These are phyloP conservation scores for Gymnogyps californianus DNA, from an alignment of 2,113 vertebrate species.

Conservation along the genomic window DNA sequence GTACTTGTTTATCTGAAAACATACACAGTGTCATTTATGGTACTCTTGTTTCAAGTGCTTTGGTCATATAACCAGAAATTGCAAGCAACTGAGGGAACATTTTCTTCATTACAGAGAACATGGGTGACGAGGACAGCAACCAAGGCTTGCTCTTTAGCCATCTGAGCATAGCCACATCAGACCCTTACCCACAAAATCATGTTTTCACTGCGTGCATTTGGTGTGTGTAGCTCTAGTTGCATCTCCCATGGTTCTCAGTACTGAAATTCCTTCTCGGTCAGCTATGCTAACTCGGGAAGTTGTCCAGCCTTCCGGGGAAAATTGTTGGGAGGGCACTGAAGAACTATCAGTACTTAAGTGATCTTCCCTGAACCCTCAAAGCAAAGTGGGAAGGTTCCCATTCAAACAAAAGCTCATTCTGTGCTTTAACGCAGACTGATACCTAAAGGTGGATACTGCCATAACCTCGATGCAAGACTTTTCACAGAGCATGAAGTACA, in stretches of 20 bases:
- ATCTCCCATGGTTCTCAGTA: not conserved
- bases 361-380: not conserved
- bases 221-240: not conserved
- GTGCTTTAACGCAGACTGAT: rapidly evolving
- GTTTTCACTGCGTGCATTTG: not conserved
- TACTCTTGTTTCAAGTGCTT: not conserved
- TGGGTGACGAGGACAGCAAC: not conserved
- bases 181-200: not conserved
- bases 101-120: not conserved
- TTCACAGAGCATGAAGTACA: not conserved
- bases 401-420: not conserved
- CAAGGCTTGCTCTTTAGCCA: not conserved
- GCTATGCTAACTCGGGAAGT: not conserved
- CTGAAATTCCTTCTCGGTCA: not conserved
- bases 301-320: not conserved
- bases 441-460: not conserved
- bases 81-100: not conserved
- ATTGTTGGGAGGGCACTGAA: not conserved
- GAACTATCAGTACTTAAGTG: not conserved
- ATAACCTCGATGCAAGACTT: not conserved
- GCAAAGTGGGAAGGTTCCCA: not conserved
- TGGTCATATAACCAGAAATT: not conserved
- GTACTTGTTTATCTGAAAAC: not conserved
- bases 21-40: not conserved
- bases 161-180: not conserved